Evolutionary conservation across 2,888 invertebrate species (phyloP).

Genomic region (Eilema depressum): DNA sequence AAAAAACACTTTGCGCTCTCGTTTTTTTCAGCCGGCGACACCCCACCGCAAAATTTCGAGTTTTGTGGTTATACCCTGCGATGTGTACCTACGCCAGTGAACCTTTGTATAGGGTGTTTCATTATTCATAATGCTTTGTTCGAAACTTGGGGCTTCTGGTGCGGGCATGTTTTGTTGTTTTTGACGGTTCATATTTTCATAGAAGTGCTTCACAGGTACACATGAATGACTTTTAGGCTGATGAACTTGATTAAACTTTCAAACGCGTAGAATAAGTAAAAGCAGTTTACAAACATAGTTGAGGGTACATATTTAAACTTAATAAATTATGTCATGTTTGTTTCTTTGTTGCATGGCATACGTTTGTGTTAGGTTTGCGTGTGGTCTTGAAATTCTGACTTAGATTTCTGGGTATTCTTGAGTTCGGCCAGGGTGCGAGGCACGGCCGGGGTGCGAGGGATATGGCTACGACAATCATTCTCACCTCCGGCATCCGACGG

Average conservation of each 20-base stretch:
- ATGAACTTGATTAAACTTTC: conserved; percentile 23
- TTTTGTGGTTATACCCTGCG: conserved; percentile 59
- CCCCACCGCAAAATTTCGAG: conserved; percentile 66
- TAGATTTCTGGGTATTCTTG: too few species aligned
- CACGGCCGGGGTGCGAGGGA: too few species aligned
- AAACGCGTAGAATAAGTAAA: conserved; percentile 17
- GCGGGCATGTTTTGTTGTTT: conserved; percentile 73
- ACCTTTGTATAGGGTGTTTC: conserved; percentile 77
- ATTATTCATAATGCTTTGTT: conserved; percentile 86
- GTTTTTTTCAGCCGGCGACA: conserved; percentile 70
- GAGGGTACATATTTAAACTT: background rate
- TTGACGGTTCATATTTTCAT: conserved; percentile 68
- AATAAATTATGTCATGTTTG: background rate
- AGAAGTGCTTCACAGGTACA: conserved; percentile 34
- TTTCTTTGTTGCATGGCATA: background rate
- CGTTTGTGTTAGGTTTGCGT: too few species aligned
- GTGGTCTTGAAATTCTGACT: too few species aligned
- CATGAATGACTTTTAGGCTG: conserved; percentile 23
- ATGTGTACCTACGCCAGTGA: conserved; percentile 45
- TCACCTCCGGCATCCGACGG: too few species aligned
- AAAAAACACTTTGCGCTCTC: conserved; percentile 84
- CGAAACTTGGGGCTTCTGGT: conserved; percentile 71
- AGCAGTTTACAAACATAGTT: background rate
- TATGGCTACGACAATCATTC: too few species aligned
- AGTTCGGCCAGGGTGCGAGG: too few species aligned